A percentile compares a stretch with the other conserved stretches of the same genome.
These are phyloP conservation scores for Xiphydria camelus DNA, from an alignment of 2,888 invertebrate genomes.

Conservation along the genomic window DNA sequence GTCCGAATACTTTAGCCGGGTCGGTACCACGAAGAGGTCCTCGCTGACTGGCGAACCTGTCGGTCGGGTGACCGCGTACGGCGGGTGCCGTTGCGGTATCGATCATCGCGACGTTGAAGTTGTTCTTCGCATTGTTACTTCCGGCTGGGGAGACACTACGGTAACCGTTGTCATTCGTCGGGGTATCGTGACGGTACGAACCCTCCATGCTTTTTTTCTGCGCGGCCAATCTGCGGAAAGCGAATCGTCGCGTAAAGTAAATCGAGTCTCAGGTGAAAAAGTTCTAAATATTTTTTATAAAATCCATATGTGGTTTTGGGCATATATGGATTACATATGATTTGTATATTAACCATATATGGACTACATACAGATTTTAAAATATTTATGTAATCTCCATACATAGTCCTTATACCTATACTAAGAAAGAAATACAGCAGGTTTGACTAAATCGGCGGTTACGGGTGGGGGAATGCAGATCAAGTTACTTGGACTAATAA, in stretches of 20 bases:
- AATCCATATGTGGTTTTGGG: background rate
- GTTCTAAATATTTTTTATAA: background rate
- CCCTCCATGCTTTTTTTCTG: background rate
- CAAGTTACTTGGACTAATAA: no score
- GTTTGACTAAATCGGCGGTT: no score
- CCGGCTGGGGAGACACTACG: no score
- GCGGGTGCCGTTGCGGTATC: background rate
- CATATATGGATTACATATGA: no score
- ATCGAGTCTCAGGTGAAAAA: no score
- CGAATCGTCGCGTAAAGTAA: no score
- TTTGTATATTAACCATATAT: no score
- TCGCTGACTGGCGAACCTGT: background rate
- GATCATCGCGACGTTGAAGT: background rate
- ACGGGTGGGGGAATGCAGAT: no score
- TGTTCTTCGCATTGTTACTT: background rate
- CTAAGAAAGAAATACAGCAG: no score
- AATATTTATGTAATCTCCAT: no score
- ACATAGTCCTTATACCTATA: no score
- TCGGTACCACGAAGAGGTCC: background rate
- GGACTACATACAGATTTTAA: no score
- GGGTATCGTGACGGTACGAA: background rate
- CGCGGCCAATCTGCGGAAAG: background rate
- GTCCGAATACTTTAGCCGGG: background rate
- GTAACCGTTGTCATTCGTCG: background rate
- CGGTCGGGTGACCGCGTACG: background rate